These are phyloP conservation scores for Caenorhabditis elegans DNA, from an alignment of 1,140 invertebrate genomes.

Conservation along the genomic window WBcel235 BX284604.4:8638001-8638500, in stretches of 20 bases:
- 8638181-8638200: neutral
- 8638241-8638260: neutral
- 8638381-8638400: neutral
- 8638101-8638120: neutral
- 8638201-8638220: neutral
- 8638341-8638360: neutral
- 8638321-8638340: neutral
- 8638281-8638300: slow-evolving; percentile 9
- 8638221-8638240: neutral
- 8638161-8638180: neutral
- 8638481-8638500: neutral
- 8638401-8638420: neutral
- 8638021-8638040: too few relatives aligned
- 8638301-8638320: neutral
- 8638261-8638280: neutral
- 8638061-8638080: neutral
- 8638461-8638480: too few relatives aligned
- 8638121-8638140: neutral
- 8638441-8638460: neutral
- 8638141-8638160: neutral
- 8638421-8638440: neutral
- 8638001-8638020: too few relatives aligned
- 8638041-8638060: neutral
- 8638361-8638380: neutral
- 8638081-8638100: neutral